Evolutionary conservation across 2,888 invertebrate species (phyloP), one percentile per base, ranked within the genome.

Genomic region (Drosophila anceps): DNA sequence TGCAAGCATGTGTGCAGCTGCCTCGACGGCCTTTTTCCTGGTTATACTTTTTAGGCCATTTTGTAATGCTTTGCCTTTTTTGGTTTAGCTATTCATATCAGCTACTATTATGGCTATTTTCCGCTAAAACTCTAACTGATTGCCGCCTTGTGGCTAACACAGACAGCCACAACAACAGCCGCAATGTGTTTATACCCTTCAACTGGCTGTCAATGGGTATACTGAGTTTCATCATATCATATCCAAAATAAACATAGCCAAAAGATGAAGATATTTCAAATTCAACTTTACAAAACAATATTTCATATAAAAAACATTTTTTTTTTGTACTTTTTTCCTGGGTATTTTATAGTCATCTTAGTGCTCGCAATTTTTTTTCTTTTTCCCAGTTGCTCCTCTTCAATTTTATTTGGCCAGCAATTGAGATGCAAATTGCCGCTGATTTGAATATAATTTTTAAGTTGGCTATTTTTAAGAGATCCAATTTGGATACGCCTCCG

Each of bases 111-210:
- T 74, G 75, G 82, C 88, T 68, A 89, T 86, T 90, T 86, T 90
- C 85, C 90, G 91, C 90, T 84, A 86, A 89, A 86, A 89, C 85
- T 86, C 88, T 72, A 84, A 87, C 90, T 84, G 90, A 86, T 90
- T 90, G 90, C 91, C 85, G 87, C 84, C 83, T 86, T 85, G 87
- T 79, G 90, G 76, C 74, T 73, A 61, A 55, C 71, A 65, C 20
- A 70, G 33, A 41, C 35, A 61, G 24, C 39, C 44, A 43, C 58
- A 43, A 35, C 74, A 35, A 18, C 31, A 31, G 12, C 44, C 37
- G 46, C 58, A 50, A 33, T 20, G 35, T 13, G 15, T 15, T 2
- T 6, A 43, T 60, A 51, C 71, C 43, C 81, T 55, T 0, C 41
- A 20, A 13, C 12, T 18, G 5, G 2, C 7, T 18, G n/a, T 1